Evolutionary conservation across 2,113 vertebrate genomes (phyloP), one percentile per base, ranked within the genome.

Genomic region (Meriones unguiculatus): DNA sequence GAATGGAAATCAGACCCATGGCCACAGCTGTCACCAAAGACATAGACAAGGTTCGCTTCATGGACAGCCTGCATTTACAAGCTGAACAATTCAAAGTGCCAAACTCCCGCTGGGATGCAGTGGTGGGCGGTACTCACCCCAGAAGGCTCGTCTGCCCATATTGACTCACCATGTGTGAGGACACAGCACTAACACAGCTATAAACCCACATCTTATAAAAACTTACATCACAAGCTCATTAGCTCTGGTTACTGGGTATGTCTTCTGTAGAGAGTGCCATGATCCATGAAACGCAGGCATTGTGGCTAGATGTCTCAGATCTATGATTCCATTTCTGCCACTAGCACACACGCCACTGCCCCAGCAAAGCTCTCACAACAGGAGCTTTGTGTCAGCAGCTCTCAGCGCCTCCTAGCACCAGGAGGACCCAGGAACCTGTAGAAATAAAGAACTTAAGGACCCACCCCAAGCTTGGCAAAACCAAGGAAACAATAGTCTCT

Each of bases 201-300:
- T 30, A 65, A 62, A 30, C 73, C 24, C 70, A 86, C 97, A 96
- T 92, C 93, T 98, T 97, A 94, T 97, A 93, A 98, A 96, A 96
- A 96, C 92, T 96, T 82, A 87, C 89, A 64, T 95, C 95, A 98
- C 97, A 98, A 98, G 97, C 96, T 98, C 97, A 97, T 98, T 97
- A 98, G 96, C 97, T 98, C 96, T 97, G 98, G 96, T 97, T 98
- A 97, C 35, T 91, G 87, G 96, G 97, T 78, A 97, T 95, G 97
- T 95, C 97, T 98, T 98, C 97, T 96, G 97, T 97, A 98, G 97
- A 98, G 98, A 14, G 1, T 28, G 8, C 65, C 89, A 8, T 82
- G 24, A 95, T 65, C 20, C 88, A 82, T 38, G 28, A 89, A 94
- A 82, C 38, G 3, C 65, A 12, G 81, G 18, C 46, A 41, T 92